Conservation (phyloP, 2,888 invertebrate genomes). For the Agrochola macilenta region DNA sequence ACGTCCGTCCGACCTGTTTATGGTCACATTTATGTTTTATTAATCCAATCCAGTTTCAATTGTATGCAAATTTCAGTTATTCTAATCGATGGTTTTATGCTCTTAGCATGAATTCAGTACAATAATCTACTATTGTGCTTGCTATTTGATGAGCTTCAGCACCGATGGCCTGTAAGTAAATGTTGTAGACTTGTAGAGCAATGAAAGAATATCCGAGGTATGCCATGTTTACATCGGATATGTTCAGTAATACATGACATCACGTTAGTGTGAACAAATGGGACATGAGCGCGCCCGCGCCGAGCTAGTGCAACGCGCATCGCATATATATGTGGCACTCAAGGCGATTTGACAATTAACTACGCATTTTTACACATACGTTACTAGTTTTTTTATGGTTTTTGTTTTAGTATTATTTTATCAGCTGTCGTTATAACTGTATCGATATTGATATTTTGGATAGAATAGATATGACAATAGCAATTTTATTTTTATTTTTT, state of each 20-base stretch:
- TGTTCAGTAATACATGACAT: constrained; percentile 69
- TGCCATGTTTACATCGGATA: constrained; percentile 44
- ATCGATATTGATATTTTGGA: neutral
- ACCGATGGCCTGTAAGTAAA: neutral
- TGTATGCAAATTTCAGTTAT: constrained; percentile 18
- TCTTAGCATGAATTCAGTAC: neutral
- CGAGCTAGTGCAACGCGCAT: constrained; percentile 66
- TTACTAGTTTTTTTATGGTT: constrained; percentile 27
- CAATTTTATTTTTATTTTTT: too few species aligned
- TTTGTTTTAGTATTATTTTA: constrained; percentile 1
- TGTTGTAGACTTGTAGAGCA: neutral
- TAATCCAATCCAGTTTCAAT: constrained; percentile 6
- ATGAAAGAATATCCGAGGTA: constrained; percentile 16
- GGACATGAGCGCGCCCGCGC: constrained; percentile 72
- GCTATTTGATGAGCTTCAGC: neutral
- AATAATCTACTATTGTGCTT: neutral
- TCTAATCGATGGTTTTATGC: neutral
- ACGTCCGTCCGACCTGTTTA: neutral
- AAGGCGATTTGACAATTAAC: constrained; percentile 72
- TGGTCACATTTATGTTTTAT: neutral
- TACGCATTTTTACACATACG: constrained; percentile 61
- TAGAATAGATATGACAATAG: neutral
- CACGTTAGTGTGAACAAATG: constrained; percentile 72
- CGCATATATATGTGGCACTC: constrained; percentile 79
- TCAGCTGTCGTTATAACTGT: constrained; percentile 23